Conservation (phyloP, 2,113 vertebrate genomes). For the Pseudolaguvia tuberculata region DNA sequence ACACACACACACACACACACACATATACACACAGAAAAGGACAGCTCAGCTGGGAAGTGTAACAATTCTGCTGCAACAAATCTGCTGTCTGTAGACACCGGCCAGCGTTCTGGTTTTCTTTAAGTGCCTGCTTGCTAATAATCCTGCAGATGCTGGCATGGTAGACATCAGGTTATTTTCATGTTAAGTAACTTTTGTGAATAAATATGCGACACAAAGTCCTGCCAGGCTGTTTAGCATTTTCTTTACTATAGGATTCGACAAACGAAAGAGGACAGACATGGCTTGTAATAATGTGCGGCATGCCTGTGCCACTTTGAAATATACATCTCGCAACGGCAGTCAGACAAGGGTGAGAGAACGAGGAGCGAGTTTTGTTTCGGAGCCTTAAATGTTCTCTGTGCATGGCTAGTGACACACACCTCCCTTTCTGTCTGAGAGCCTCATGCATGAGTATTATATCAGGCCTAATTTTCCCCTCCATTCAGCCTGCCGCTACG, state of each 20-base stretch:
- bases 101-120: constrained; percentile 5
- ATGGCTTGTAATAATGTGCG: constrained; percentile 46
- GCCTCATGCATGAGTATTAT: constrained; percentile 51
- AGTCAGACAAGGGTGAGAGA: constrained; percentile 25
- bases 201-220: constrained; percentile 9
- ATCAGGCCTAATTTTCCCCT: constrained; percentile 55
- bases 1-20: constrained; percentile 27
- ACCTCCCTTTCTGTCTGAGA: constrained; percentile 42
- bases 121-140: constrained; percentile 20
- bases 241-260: constrained; percentile 19
- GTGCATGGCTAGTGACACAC: constrained; percentile 44
- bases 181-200: constrained; percentile 27
- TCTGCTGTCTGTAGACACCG: constrained; percentile 9
- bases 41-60: constrained; percentile 24
- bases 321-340: constrained; percentile 35
- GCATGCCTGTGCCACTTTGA: constrained; percentile 27
- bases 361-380: constrained; percentile 43
- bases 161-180: constrained; percentile 32
- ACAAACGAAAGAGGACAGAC: constrained; percentile 32
- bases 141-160: neutral
- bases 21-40: constrained; percentile 43
- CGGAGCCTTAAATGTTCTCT: constrained; percentile 47
- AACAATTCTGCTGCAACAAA: constrained; percentile 26
- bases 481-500: constrained; percentile 45
- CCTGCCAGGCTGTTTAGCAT: neutral